Evolutionary conservation across 2,888 invertebrate species (phyloP), one percentile per base, ranked within the genome.

Genomic region (Acleris laterana): DNA sequence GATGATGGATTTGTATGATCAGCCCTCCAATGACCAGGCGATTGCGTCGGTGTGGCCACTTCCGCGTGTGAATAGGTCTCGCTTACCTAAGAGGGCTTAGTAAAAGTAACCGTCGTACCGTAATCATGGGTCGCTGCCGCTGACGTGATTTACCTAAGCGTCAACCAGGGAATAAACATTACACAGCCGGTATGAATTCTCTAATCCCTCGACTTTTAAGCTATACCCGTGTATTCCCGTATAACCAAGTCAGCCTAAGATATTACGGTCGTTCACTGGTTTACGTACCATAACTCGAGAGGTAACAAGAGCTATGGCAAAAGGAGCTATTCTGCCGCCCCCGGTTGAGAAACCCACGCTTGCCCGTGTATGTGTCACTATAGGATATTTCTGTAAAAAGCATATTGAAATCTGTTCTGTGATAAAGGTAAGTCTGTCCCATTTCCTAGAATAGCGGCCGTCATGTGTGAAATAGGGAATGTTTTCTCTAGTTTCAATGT

Each of bases 41-140:
- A 69, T 69, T 76, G 77, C 78, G 77, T 76, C 74, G 75, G 75
- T 73, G 75, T 74, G 70, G 64, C 56, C 68, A 76, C 74, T 79
- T 79, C 77, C 76, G 76, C 71, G 70, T 66, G 57, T 51, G 28
- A 44, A 48, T 51, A 48, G 44, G 38, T 20, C 46, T 61, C 46
- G n/a, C 57, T 63, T 63, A 63, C 53, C 48, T 62, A 62, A 66
- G 62, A 57, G 22, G 58, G 62, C 63, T 67, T 60, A 62, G 52
- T 58, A n/a, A 52, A 53, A 61, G 63, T 53, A 49, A 56, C 49
- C 60, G 38, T 52, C 60, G 46, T 28, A 56, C 49, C 60, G 49
- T 69, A 67, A 69, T 69, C 50, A 70, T 59, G 51, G 53, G 42
- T 20, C 38, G 38, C 56, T 28, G 11, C 13, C 55, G 59, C 62